These are phyloP conservation scores for Ctena decussata DNA, from an alignment of 2,888 invertebrate genomes.

Conservation along the genomic window DNA sequence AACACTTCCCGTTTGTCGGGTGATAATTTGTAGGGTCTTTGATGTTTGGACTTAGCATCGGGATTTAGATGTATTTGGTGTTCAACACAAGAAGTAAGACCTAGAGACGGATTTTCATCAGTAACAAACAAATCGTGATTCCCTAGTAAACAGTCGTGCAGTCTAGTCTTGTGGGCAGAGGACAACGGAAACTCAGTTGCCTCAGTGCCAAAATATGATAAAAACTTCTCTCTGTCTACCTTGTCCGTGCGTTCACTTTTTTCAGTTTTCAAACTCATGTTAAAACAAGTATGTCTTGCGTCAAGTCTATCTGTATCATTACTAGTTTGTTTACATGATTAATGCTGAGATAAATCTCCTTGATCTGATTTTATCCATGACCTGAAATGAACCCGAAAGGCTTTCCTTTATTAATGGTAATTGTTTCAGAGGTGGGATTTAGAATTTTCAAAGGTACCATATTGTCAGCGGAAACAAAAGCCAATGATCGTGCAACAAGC, in stretches of 20 bases:
- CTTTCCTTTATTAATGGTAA: not conserved
- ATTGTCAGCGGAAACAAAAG: not conserved
- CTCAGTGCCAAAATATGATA: not conserved
- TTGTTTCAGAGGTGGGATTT: not conserved
- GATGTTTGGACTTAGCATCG: constrained; percentile 32
- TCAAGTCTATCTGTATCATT: not conserved
- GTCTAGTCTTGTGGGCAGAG: not conserved
- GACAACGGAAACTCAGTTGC: not conserved
- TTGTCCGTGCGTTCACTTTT: too few species aligned
- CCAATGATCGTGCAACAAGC: not conserved
- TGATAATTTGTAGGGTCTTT: constrained; percentile 31
- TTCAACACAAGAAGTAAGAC: constrained; percentile 25
- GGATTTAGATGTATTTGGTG: constrained; percentile 36
- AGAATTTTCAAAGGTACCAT: not conserved
- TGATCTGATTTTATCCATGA: not conserved
- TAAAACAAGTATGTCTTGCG: not conserved
- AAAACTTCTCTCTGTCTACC: not conserved
- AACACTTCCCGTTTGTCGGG: constrained; percentile 45
- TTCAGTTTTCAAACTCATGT: too few species aligned
- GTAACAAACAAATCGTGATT: constrained; percentile 31
- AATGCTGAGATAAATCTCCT: not conserved
- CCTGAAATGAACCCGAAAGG: not conserved
- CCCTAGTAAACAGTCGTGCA: not conserved
- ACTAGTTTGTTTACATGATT: not conserved
- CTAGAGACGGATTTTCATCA: constrained; percentile 26